phyloP scores from a whole-genome alignment of 2,113 vertebrate species.

The Struthio camelus region DNA sequence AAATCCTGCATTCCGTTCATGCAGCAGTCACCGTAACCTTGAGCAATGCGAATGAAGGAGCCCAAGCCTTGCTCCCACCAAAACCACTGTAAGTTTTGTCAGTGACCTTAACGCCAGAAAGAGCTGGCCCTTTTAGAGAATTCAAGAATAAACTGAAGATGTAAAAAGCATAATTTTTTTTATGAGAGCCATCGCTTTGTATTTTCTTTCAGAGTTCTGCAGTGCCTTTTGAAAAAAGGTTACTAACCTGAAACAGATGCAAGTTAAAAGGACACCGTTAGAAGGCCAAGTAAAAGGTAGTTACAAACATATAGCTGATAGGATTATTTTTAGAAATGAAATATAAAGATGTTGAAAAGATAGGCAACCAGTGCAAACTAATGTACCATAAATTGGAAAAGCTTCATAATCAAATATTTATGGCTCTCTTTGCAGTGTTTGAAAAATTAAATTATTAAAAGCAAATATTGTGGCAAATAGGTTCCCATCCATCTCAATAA shows the following conservation, averaged over 20 bases:
- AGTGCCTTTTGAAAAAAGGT: constrained; percentile 1
- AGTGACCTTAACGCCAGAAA: not conserved
- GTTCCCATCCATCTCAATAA: constrained; percentile 81
- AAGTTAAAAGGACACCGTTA: constrained; percentile 38
- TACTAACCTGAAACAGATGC: constrained; percentile 25
- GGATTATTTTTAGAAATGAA: constrained; percentile 40
- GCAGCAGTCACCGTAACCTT: not conserved
- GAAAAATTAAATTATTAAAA: constrained; percentile 87
- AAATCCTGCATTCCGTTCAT: fast-evolving
- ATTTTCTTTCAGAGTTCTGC: constrained; percentile 9
- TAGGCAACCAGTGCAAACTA: constrained; percentile 45
- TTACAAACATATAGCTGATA: not conserved
- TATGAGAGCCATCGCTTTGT: constrained; percentile 27
- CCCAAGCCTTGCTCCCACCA: not conserved
- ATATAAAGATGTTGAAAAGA: constrained; percentile 20
- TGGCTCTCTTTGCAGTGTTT: constrained; percentile 68
- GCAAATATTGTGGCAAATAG: constrained; percentile 84
- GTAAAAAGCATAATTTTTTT: constrained; percentile 43
- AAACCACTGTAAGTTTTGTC: not conserved
- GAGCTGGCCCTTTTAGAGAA: not conserved
- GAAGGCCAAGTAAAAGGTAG: constrained; percentile 33
- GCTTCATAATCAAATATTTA: constrained; percentile 80
- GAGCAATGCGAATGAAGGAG: not conserved
- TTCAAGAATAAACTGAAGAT: constrained; percentile 2
- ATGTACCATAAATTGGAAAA: constrained; percentile 62